Evolutionary conservation across 1,140 invertebrate species (phyloP).

Genomic region (Onthophagus taurus): DNA sequence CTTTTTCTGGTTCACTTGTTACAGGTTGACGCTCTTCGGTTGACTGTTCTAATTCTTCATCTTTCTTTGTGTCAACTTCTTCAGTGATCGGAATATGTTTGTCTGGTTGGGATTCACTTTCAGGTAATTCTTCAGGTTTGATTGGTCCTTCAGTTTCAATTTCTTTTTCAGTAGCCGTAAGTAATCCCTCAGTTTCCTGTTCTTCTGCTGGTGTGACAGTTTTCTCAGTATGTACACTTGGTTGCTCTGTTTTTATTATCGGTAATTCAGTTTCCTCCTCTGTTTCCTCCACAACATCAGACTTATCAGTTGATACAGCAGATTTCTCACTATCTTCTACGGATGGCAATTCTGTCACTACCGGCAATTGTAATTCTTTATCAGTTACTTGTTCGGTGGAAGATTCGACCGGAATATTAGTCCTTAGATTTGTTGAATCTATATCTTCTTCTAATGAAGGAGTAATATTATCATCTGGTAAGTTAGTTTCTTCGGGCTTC

Average conservation of each 20-base stretch:
- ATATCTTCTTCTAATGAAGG: too few species aligned
- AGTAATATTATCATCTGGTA: too few species aligned
- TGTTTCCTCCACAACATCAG: not conserved
- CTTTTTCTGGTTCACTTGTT: slow-evolving; percentile 8
- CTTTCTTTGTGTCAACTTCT: too few species aligned
- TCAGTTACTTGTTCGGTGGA: too few species aligned
- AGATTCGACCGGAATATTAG: too few species aligned
- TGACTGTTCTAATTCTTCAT: slow-evolving; percentile 12
- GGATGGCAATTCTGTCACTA: not conserved
- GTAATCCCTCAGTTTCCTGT: slow-evolving; percentile 14
- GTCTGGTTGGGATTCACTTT: too few species aligned
- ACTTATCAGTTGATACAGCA: not conserved
- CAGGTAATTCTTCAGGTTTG: too few species aligned
- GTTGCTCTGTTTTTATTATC: not conserved
- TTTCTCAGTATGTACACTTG: not conserved
- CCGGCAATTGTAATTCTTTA: too few species aligned
- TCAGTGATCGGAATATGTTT: too few species aligned
- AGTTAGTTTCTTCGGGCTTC: not conserved
- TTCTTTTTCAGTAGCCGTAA: too few species aligned
- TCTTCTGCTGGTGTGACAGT: slow-evolving; percentile 10
- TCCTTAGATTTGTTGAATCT: too few species aligned
- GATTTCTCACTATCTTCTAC: not conserved
- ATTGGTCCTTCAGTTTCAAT: too few species aligned
- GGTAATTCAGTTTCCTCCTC: not conserved
- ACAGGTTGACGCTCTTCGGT: slow-evolving; percentile 9